These are phyloP conservation scores for Leptoclinus maculatus DNA, from an alignment of 2,797 vertebrate genomes.

Conservation along the genomic window DNA sequence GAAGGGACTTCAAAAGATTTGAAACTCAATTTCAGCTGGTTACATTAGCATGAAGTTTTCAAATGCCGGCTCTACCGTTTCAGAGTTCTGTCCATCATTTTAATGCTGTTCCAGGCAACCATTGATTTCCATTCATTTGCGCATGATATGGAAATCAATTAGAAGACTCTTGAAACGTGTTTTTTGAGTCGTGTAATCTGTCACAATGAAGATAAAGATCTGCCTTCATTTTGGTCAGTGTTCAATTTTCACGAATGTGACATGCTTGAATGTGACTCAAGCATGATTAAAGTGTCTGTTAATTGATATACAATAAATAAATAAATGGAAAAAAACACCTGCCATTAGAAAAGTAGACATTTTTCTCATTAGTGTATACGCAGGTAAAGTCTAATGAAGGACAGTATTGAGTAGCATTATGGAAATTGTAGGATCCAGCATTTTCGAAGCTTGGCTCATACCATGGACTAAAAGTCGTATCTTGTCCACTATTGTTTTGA, in stretches of 20 bases:
- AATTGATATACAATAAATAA: too few species aligned
- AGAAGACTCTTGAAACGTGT: not conserved
- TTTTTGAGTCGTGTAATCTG: slow-evolving; percentile 1
- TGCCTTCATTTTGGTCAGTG: not conserved
- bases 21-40: not conserved
- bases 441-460: too few species aligned
- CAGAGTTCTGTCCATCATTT: not conserved
- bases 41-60: not conserved
- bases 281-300: too few species aligned
- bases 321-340: too few species aligned
- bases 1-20: not conserved
- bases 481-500: too few species aligned
- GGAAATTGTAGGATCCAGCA: too few species aligned
- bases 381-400: too few species aligned
- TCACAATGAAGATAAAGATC: not conserved
- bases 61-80: not conserved
- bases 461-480: too few species aligned
- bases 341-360: too few species aligned
- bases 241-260: slow-evolving; percentile 8
- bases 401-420: too few species aligned
- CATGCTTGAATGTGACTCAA: too few species aligned
- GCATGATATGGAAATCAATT: slow-evolving; percentile 8
- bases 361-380: too few species aligned
- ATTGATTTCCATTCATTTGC: not conserved
- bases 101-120: not conserved